Conservation (phyloP, 2,113 vertebrate species). For the Eulacestoma nigropectus region DNA sequence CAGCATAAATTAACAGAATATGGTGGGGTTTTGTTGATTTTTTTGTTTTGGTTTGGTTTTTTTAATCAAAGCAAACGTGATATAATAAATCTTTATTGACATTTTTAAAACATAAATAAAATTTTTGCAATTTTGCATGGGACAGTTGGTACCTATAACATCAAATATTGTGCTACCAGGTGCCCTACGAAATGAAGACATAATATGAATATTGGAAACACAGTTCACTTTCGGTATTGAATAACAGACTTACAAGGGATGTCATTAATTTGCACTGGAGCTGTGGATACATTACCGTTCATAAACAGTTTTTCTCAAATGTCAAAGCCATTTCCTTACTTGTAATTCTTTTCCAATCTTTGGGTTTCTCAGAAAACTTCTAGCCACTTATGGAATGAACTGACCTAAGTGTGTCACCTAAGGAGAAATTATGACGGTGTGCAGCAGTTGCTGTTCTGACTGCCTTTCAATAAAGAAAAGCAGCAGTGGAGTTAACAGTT, state of each 20-base stretch:
- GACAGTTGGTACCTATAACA: not conserved
- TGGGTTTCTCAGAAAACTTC: not conserved
- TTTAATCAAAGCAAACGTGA: not conserved
- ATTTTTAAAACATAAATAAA: not conserved
- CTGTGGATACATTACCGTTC: not conserved
- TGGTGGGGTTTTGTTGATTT: not conserved
- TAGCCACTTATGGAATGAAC: not conserved
- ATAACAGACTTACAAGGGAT: not conserved
- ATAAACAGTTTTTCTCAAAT: conserved; percentile 7
- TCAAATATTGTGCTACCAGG: not conserved
- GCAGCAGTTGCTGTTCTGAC: conserved; percentile 24
- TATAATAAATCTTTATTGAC: not conserved
- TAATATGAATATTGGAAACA: not conserved
- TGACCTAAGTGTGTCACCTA: conserved; percentile 38
- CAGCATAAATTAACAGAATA: not conserved
- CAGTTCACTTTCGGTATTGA: not conserved
- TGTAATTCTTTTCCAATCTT: conserved; percentile 50
- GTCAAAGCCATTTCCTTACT: conserved; percentile 31
- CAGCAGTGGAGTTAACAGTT: not conserved
- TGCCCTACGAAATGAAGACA: not conserved
- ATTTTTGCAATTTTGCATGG: not conserved
- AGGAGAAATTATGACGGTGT: not conserved
- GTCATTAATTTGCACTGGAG: conserved; percentile 9
- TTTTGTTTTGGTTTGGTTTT: not conserved
- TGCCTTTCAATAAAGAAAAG: conserved; percentile 20